Conservation (phyloP, 2,797 vertebrate genomes). For the Protosalanx chinensis region DNA sequence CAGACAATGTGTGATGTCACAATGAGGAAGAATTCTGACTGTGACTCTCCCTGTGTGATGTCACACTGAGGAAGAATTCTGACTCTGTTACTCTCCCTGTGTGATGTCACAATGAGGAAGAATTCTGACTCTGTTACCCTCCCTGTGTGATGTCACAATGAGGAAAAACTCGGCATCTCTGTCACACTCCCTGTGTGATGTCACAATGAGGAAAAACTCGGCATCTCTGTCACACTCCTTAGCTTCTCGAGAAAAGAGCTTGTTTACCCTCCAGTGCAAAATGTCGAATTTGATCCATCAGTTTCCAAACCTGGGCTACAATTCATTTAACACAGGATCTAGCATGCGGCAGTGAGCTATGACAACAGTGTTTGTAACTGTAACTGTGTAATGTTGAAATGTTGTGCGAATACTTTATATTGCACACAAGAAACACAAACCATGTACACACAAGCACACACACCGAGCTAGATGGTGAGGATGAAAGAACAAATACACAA, state of each 20-base stretch:
- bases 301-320: neutral
- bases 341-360: neutral
- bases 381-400: neutral
- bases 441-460: neutral
- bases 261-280: conserved; percentile 13
- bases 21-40: neutral
- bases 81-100: neutral
- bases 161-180: neutral
- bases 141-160: neutral
- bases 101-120: neutral
- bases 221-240: neutral
- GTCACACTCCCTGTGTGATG: neutral
- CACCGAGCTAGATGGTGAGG: neutral
- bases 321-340: neutral
- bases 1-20: neutral
- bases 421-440: neutral
- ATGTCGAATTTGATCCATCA: conserved; percentile 8
- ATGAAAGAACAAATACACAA: no score
- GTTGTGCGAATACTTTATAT: neutral
- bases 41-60: neutral
- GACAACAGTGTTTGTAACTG: neutral
- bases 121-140: neutral
- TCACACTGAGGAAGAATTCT: neutral
- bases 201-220: neutral
- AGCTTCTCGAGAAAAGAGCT: conserved; percentile 1